Base-by-base conservation (phyloP, 2,888 invertebrate genomes). In the Agriopis aurantiaria region DNA sequence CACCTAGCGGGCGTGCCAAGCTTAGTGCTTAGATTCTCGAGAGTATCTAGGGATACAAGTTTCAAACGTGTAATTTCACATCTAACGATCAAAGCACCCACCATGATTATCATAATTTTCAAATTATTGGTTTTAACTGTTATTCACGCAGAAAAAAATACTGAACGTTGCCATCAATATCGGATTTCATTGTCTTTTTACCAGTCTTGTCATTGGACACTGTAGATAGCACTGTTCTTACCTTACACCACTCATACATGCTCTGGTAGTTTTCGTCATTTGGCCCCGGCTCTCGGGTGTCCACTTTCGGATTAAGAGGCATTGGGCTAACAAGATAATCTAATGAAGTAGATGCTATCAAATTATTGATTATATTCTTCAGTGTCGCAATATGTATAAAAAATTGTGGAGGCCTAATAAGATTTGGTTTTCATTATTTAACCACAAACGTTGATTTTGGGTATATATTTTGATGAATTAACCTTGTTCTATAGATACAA, bases 271-370 rank as follows among this genome's bases (percentile, higher is more conserved):
- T 65, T 46, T 70, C 51, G 70, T 67, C 59, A 67, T 71, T 67
- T 58, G 62, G 63, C 17, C 63, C 55, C 55, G 14, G 55, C 63
- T 58, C 63, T 55, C 55, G 40, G 46, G 59, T 71, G 55, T 71
- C 66, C 46, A 51, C 62, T 71, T 59, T 67, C 70, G 70, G 70
- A 71, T 71, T 71, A 71, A 59, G 63, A 66, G 59, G 64, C 65
- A 67, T 64, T 62, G 45, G 59, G 55, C 66, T 71, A 71, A 67
- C 63, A 40, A 63, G 66, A 59, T 71, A 66, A 71, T 59, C 66
- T 71, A 65, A 62, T 65, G 61, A 65, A 64, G 58, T 65, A 49
- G 57, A 45, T 57, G 45, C 57, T 62, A 46, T 9, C 10, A 33
- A 3, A 51, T 65, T 59, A 68, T 64, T 49, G 55, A 51, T 64